Conservation (phyloP, 37 sponge, comb jelly and placozoan species). For the Theonella swinhoei region DNA sequence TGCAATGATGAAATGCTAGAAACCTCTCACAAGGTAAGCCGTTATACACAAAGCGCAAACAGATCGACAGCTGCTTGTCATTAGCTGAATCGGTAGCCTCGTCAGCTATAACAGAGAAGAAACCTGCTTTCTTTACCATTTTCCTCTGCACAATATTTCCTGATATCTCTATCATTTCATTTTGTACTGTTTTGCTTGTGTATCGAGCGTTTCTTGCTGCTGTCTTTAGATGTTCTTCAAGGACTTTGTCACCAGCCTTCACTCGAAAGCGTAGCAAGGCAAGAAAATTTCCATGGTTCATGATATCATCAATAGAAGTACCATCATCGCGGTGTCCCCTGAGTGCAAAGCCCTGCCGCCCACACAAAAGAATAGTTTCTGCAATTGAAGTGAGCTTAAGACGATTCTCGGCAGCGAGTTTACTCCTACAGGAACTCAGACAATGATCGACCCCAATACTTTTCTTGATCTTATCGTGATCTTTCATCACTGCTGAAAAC, state of each 20-base stretch:
- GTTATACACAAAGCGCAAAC: no score
- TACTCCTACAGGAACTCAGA: background rate
- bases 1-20: conserved; percentile 28
- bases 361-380: conserved; percentile 61
- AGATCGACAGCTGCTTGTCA: conserved; percentile 70
- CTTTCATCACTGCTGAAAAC: background rate
- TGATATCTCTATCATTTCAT: conserved; percentile 62
- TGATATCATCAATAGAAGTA: background rate
- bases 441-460: background rate
- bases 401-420: conserved; percentile 30
- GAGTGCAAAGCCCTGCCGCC: conserved; percentile 53
- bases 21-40: no score
- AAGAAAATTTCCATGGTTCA: conserved; percentile 67
- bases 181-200: conserved; percentile 69
- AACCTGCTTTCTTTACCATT: conserved; percentile 46
- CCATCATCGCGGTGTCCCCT: conserved; percentile 69
- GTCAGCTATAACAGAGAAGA: conserved; percentile 75
- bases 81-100: conserved; percentile 70
- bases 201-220: conserved; percentile 55
- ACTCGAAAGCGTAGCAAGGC: conserved; percentile 64
- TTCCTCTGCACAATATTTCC: conserved; percentile 52
- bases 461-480: background rate
- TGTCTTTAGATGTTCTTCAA: conserved; percentile 55
- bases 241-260: conserved; percentile 51
- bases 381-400: conserved; percentile 54